phyloP scores from a whole-genome alignment of 2,113 vertebrate species.

The Microcebus ravelobensis region DNA sequence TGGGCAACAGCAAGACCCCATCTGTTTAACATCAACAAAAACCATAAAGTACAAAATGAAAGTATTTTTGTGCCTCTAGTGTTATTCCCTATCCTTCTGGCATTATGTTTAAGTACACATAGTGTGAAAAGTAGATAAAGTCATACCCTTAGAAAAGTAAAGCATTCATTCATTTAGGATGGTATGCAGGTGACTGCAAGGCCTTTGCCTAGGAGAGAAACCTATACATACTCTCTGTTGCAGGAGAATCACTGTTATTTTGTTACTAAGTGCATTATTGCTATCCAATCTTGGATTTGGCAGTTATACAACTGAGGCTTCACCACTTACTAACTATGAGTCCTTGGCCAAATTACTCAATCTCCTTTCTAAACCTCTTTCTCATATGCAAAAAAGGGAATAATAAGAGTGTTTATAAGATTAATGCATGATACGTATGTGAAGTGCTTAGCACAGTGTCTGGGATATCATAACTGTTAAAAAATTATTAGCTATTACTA shows the following conservation, averaged over 20 bases:
- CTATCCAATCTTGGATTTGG: background rate
- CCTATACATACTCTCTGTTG: background rate
- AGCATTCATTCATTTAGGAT: background rate
- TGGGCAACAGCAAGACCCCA: background rate
- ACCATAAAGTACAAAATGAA: background rate
- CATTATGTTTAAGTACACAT: constrained; percentile 3
- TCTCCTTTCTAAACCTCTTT: constrained; percentile 27
- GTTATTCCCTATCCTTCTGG: background rate
- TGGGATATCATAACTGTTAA: background rate
- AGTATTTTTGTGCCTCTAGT: background rate
- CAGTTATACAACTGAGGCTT: constrained; percentile 2
- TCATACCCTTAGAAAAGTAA: constrained; percentile 29
- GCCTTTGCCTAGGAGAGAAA: constrained; percentile 23
- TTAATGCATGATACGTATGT: background rate
- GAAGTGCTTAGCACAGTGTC: background rate
- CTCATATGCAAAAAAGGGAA: background rate
- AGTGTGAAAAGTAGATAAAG: background rate
- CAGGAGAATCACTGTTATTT: background rate
- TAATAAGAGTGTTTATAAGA: background rate
- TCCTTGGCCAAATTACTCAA: background rate
- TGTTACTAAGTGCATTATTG: background rate
- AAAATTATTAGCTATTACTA: background rate
- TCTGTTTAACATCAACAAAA: background rate
- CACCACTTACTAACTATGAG: background rate
- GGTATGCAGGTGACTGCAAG: background rate